Evolutionary conservation across 2,113 vertebrate genomes (phyloP).

Genomic region (Pelvicachromis taeniatus): DNA sequence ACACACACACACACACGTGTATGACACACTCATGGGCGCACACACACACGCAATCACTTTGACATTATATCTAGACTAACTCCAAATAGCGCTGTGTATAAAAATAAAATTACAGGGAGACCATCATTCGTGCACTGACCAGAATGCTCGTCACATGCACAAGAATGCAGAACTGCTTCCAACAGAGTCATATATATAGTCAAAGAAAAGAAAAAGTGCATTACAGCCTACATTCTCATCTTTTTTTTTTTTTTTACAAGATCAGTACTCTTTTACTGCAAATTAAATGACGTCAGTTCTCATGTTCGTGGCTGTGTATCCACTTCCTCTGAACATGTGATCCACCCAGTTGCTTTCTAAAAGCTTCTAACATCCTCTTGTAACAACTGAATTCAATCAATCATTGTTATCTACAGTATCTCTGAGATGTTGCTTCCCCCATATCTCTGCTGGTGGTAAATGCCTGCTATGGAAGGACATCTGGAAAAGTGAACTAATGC

Average conservation of each 20-base stretch:
- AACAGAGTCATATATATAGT: too few relatives aligned
- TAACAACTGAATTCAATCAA: slow-evolving; percentile 4
- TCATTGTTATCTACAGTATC: not conserved
- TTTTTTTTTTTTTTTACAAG: slow-evolving; percentile 37
- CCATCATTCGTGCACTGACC: not conserved
- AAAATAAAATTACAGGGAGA: slow-evolving; percentile 21
- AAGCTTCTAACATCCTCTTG: not conserved
- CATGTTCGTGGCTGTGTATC: slow-evolving; percentile 1
- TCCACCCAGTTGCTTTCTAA: not conserved
- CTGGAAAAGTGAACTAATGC: not conserved
- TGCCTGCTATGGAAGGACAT: not conserved
- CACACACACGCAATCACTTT: not conserved
- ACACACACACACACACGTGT: not conserved
- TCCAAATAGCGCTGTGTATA: not conserved
- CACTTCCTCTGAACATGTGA: slow-evolving; percentile 17
- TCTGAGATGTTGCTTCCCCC: not conserved
- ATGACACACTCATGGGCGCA: too few relatives aligned
- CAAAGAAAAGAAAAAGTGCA: not conserved
- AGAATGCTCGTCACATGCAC: not conserved
- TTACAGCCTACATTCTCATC: not conserved
- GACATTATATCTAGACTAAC: not conserved
- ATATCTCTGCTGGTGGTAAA: not conserved
- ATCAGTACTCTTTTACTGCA: not conserved
- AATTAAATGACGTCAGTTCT: slow-evolving; percentile 31
- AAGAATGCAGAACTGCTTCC: not conserved